These are phyloP conservation scores for Acronicta leporina DNA, from an alignment of 2,888 invertebrate genomes.

Conservation along the genomic window DNA sequence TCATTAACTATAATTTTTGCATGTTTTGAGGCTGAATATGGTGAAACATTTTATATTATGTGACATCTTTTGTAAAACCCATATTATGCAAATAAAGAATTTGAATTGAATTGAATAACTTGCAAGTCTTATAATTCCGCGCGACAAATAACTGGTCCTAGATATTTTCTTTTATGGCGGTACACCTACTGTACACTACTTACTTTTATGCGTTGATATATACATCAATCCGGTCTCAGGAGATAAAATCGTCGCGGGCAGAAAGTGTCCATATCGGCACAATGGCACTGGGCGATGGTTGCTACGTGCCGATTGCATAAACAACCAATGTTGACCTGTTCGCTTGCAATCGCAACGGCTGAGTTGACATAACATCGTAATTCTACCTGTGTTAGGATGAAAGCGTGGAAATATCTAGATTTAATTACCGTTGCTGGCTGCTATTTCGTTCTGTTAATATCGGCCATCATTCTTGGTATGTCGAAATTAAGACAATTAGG, in stretches of 20 bases:
- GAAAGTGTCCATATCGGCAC: constrained; percentile 19
- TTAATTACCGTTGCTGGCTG: not conserved
- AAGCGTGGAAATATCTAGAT: constrained; percentile 22
- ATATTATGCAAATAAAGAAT: no score
- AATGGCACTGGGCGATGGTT: constrained; percentile 16
- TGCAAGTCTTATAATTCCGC: no score
- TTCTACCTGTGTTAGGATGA: constrained; percentile 21
- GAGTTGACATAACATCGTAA: constrained; percentile 51
- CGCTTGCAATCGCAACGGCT: constrained; percentile 24
- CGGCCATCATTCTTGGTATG: not conserved
- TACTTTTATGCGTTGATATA: not conserved
- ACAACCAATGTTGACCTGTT: constrained; percentile 45
- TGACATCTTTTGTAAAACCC: no score
- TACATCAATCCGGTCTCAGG: not conserved
- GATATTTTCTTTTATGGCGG: no score
- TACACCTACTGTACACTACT: not conserved
- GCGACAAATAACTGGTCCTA: no score
- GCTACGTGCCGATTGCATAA: constrained; percentile 57
- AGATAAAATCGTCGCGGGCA: constrained; percentile 12
- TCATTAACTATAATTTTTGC: no score
- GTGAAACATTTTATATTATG: no score
- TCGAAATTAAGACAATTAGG: not conserved
- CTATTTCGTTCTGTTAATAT: constrained; percentile 1
- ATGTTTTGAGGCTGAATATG: no score
- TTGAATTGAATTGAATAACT: no score